Evolutionary conservation across 2,113 vertebrate genomes (phyloP).

Genomic region (Heloderma charlesbogerti): DNA sequence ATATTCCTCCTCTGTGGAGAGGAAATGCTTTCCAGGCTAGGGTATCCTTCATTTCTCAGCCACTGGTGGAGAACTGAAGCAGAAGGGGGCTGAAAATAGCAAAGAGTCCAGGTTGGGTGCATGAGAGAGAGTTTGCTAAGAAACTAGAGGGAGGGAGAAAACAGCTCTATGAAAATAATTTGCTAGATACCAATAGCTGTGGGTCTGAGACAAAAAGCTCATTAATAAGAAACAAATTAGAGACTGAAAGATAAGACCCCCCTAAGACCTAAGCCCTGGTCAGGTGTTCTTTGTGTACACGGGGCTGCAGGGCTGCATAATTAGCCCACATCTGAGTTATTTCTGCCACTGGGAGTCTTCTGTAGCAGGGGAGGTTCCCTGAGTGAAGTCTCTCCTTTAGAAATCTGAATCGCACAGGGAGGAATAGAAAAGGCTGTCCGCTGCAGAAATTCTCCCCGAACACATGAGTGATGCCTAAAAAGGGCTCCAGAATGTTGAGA

Average conservation of each 20-base stretch:
- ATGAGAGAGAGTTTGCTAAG: not conserved
- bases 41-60: not conserved
- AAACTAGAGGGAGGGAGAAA: not conserved
- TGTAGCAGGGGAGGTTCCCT: too few relatives aligned
- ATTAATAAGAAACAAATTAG: not conserved
- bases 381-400: not conserved
- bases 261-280: too few relatives aligned
- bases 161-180: not conserved
- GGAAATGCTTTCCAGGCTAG: not conserved
- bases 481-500: not conserved
- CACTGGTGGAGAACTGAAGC: not conserved
- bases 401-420: too few relatives aligned
- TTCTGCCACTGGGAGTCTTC: too few relatives aligned
- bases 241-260: too few relatives aligned
- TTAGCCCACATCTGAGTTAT: too few relatives aligned
- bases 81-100: not conserved
- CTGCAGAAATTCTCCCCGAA: too few relatives aligned
- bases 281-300: too few relatives aligned
- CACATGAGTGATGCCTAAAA: not conserved
- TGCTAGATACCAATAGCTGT: not conserved
- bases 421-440: too few relatives aligned
- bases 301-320: too few relatives aligned
- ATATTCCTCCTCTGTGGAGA: not conserved
- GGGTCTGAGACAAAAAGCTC: not conserved
- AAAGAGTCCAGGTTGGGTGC: not conserved